Conservation (phyloP, 2,113 vertebrate species). For the Ceyx margarethae region DNA sequence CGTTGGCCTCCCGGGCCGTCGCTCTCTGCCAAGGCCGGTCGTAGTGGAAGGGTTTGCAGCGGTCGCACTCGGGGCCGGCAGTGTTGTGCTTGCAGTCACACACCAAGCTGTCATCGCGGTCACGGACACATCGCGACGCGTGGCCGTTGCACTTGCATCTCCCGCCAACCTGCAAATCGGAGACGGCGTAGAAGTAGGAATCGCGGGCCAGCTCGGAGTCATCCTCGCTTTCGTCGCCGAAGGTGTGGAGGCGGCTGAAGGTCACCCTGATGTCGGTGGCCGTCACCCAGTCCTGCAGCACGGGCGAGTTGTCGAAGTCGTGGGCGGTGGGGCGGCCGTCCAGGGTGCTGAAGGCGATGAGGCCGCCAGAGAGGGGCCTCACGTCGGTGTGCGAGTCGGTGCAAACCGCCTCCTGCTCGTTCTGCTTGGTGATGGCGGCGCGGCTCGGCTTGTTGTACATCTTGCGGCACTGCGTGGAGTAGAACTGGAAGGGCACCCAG, state of each 20-base stretch:
- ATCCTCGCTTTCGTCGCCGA: conserved; percentile 94
- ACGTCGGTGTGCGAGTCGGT: conserved; percentile 96
- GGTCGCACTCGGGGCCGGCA: conserved; percentile 95
- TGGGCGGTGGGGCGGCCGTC: conserved; percentile 95
- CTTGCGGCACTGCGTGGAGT: conserved; percentile 95
- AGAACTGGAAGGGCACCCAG: conserved; percentile 97
- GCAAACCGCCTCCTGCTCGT: conserved; percentile 98
- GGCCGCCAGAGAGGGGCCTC: conserved; percentile 90
- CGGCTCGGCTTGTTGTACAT: conserved; percentile 93
- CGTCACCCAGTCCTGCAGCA: conserved; percentile 99
- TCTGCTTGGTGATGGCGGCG: conserved; percentile 94
- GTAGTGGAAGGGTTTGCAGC: conserved; percentile 98
- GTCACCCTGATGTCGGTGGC: conserved; percentile 95
- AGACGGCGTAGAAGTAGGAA: conserved; percentile 94
- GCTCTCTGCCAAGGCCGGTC: conserved; percentile 98
- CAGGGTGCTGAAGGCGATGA: conserved; percentile 98
- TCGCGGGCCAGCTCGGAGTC: conserved; percentile 94
- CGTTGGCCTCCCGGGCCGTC: conserved; percentile 95
- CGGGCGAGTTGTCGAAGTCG: conserved; percentile 98
- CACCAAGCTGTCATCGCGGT: conserved; percentile 89
- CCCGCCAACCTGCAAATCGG: conserved; percentile 96
- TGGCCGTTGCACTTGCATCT: conserved; percentile 98
- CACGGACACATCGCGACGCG: conserved; percentile 92
- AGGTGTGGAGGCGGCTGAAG: conserved; percentile 92
- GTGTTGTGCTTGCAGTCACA: conserved; percentile 98